These are phyloP conservation scores for Ophion ellenae DNA, from an alignment of 2,888 invertebrate genomes.

Conservation along the genomic window DNA sequence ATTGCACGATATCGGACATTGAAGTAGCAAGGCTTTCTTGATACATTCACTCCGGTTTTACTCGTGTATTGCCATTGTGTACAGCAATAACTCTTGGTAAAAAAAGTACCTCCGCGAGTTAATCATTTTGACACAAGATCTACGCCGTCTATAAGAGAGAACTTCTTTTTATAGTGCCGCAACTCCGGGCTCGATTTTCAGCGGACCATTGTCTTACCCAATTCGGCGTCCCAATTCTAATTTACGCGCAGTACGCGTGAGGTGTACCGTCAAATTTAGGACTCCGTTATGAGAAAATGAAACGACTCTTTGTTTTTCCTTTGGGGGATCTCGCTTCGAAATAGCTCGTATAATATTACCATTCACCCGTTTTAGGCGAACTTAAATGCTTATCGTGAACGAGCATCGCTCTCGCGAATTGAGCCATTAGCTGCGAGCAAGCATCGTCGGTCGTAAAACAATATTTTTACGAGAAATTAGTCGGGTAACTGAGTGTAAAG, in stretches of 20 bases:
- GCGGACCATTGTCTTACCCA: slow-evolving; percentile 69
- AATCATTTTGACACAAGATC: slow-evolving; percentile 21
- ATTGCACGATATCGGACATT: slow-evolving; percentile 18
- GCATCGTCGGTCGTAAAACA: background rate
- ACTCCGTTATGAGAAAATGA: background rate
- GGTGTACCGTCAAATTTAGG: background rate
- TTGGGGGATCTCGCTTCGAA: background rate
- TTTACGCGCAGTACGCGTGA: background rate
- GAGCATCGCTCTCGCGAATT: background rate
- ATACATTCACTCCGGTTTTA: slow-evolving; percentile 29
- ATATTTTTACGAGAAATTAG: background rate
- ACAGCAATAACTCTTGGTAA: slow-evolving; percentile 27
- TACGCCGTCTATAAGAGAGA: background rate
- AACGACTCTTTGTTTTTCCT: background rate
- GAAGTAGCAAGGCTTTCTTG: slow-evolving; percentile 35
- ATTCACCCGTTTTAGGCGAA: background rate
- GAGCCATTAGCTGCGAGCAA: background rate
- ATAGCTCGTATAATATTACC: background rate
- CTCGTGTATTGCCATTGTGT: slow-evolving; percentile 14
- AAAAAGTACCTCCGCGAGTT: slow-evolving; percentile 17
- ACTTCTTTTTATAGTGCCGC: slow-evolving; percentile 2
- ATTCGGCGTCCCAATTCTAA: slow-evolving; percentile 50
- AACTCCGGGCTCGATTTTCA: slow-evolving; percentile 58
- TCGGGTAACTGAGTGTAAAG: too few relatives aligned
- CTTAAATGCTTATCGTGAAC: background rate